Percentiles rank a stretch among this genome's conserved stretches.
These are phyloP conservation scores for Lepisosteus osseus DNA, from an alignment of 2,113 vertebrate species.

Conservation along the genomic window DNA sequence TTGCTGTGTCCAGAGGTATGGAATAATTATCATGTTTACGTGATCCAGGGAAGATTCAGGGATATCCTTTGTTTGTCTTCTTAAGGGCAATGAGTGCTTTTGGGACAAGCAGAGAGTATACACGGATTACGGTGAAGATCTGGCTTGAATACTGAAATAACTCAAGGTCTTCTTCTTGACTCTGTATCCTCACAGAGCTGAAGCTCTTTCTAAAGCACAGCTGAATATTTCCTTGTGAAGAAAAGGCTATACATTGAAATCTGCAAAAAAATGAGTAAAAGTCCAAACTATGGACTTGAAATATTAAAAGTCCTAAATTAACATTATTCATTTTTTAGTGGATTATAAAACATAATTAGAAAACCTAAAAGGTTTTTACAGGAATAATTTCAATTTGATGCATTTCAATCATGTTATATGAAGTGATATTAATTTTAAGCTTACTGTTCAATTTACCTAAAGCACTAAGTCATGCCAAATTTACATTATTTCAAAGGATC, in stretches of 20 bases:
- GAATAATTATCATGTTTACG: constrained; percentile 61
- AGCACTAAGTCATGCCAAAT: background rate
- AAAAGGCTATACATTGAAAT: no score
- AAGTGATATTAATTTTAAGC: no score
- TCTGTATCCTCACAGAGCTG: background rate
- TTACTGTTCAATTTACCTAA: constrained; percentile 2
- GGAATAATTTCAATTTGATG: no score
- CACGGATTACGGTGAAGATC: constrained; percentile 59
- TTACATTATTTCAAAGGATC: background rate
- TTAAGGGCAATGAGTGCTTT: constrained; percentile 67
- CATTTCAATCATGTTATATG: no score
- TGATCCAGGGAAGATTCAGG: constrained; percentile 65
- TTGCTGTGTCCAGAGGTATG: constrained; percentile 37
- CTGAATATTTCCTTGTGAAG: no score
- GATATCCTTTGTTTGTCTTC: constrained; percentile 69
- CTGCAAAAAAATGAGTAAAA: no score
- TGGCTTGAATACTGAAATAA: constrained; percentile 60
- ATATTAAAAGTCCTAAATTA: no score
- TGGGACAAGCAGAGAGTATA: constrained; percentile 53
- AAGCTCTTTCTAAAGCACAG: no score
- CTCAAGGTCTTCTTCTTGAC: constrained; percentile 36
- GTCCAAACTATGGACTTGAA: no score
- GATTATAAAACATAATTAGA: no score
- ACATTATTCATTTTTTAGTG: no score
- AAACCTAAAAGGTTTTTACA: no score